Evolutionary conservation across 1,140 invertebrate genomes (phyloP), one percentile per base, ranked within the genome.

Genomic region (Centruroides sculpturatus): DNA sequence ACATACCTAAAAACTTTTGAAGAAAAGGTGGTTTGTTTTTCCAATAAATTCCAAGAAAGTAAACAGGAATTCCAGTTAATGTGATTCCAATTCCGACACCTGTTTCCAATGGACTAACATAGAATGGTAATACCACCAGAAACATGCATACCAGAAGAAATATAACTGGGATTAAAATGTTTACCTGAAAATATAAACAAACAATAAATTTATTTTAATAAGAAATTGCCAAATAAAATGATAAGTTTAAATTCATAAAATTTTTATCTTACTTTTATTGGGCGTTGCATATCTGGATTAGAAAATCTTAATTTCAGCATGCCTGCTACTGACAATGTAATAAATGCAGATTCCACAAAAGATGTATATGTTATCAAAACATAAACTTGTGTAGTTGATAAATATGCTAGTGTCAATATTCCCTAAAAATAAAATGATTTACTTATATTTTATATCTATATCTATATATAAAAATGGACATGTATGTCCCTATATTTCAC

Each of bases 321-420:
- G 35, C 90, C 92, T 12, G 82, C 79, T 1, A 98, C 85, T 11
- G 92, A 92, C 35, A 87, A 76, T 11, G 88, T 80, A n/a, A 88
- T 93, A 71, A 97, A 96, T n/a, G 92, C 75, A 10, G 89, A 85
- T 75, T 97, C 92, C 53, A 94, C 89, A 70, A 94, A 94, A 56
- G 87, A 89, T 35, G 92, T 85, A 73, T 93, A 97, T 71, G 93
- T 92, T 63, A 98, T 95, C 13, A 98, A 80, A 4, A 82, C 80
- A 73, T 91, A 91, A n/a, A 94, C 84, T 72, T 96, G 85, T 69
- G 83, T 84, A 35, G 86, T 85, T 59, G 84, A 82, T 61, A 97
- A 75, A 83, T 94, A 92, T 35, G 88, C 69, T 56, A 96, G 73
- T 6, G 92, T 93, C 59, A 94, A 68, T 11, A 75, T 35, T 57